Conservation (phyloP, 1,140 invertebrate genomes). For the Heterodera carotae region DNA sequence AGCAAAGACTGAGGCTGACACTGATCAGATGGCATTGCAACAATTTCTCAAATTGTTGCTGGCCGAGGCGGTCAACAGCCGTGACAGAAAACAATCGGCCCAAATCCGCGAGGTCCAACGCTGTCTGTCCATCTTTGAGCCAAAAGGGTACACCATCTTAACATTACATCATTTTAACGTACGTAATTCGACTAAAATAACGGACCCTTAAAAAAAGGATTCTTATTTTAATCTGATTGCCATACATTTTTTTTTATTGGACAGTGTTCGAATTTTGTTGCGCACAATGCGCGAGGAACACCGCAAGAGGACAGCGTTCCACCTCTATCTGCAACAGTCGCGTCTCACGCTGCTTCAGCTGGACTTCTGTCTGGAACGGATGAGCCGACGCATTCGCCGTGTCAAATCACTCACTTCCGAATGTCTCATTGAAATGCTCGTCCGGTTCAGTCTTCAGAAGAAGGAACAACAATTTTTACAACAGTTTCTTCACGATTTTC, state of each 20-base stretch:
- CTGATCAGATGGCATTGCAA: conserved; percentile 50
- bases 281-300: conserved; percentile 80
- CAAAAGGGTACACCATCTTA: conserved; percentile 73
- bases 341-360: conserved; percentile 80
- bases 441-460: conserved; percentile 78
- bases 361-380: conserved; percentile 73
- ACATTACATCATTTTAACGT: no score
- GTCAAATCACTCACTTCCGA: conserved; percentile 77
- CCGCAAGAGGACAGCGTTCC: conserved; percentile 77
- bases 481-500: conserved; percentile 78
- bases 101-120: conserved; percentile 83
- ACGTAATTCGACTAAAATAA: no score
- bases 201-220: no score
- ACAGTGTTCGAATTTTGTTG: conserved; percentile 76
- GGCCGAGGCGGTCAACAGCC: conserved; percentile 83
- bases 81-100: conserved; percentile 79
- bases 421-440: conserved; percentile 79
- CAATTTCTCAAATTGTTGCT: conserved; percentile 72
- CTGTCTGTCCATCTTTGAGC: conserved; percentile 77
- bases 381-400: conserved; percentile 33
- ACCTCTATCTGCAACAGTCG: conserved; percentile 81
- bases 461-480: conserved; percentile 72
- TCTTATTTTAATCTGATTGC: no score
- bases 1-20: conserved; percentile 31
- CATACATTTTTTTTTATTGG: conserved; percentile 13